Percentiles rank a stretch among this genome's conserved stretches.
phyloP scores from a whole-genome alignment of 2,888 invertebrate species.

The Patella pellucida region DNA sequence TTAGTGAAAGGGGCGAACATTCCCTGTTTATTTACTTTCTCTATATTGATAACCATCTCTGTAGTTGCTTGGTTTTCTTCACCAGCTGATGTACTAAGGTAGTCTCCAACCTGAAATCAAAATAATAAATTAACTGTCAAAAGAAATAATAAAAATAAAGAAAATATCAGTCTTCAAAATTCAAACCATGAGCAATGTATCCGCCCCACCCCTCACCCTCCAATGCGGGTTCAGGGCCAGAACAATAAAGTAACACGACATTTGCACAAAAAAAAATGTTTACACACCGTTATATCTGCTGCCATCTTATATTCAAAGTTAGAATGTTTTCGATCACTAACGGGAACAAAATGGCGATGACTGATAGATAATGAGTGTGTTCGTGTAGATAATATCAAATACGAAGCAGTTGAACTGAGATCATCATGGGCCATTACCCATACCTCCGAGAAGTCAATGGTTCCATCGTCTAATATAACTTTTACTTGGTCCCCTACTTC shows the following conservation, averaged over 20 bases:
- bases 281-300: not conserved
- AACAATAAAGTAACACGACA: too few species aligned
- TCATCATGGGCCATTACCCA: not conserved
- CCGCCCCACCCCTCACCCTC: too few species aligned
- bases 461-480: not conserved
- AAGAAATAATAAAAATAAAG: not conserved
- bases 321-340: not conserved
- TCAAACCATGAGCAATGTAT: too few species aligned
- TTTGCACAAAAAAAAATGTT: too few species aligned
- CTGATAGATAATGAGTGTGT: not conserved
- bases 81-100: not conserved
- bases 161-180: not conserved
- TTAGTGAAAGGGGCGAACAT: not conserved
- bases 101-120: not conserved
- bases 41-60: not conserved
- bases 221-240: too few species aligned
- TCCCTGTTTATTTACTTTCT: not conserved
- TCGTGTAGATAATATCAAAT: not conserved
- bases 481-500: not conserved
- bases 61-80: not conserved
- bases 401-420: not conserved
- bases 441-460: not conserved
- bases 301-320: not conserved
- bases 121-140: not conserved
- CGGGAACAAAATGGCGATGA: not conserved